These are phyloP conservation scores for Thelaira solivaga DNA, from an alignment of 2,888 invertebrate genomes.

Conservation along the genomic window DNA sequence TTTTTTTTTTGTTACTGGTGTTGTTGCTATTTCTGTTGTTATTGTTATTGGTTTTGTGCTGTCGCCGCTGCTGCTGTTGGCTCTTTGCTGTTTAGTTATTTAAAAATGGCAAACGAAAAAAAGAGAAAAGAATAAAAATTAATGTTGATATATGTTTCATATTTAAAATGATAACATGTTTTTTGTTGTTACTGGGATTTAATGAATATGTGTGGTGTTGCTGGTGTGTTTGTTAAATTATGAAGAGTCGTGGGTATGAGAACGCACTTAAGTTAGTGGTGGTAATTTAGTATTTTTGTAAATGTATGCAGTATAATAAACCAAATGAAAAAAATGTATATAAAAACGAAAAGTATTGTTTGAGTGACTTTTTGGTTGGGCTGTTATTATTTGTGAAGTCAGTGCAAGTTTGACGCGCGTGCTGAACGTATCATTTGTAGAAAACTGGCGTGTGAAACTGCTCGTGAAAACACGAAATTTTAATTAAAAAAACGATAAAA, in stretches of 20 bases:
- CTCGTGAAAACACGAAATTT: conserved; percentile 55
- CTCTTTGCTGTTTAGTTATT: conserved; percentile 14
- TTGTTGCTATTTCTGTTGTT: neutral
- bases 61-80: neutral
- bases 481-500: conserved; percentile 31
- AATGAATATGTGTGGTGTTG: conserved; percentile 17
- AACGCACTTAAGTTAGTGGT: conserved; percentile 53
- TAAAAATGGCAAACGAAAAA: conserved; percentile 55
- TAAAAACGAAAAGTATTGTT: conserved; percentile 61
- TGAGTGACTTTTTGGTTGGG: conserved; percentile 73
- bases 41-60: conserved; percentile 21
- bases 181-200: conserved; percentile 12
- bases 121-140: conserved; percentile 59
- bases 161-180: conserved; percentile 60
- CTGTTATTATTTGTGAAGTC: conserved; percentile 75
- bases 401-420: conserved; percentile 78
- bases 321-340: conserved; percentile 62
- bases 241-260: conserved; percentile 55
- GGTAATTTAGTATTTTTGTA: conserved; percentile 25
- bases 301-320: conserved; percentile 29
- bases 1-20: conserved; percentile 1
- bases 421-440: conserved; percentile 73
- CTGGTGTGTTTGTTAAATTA: conserved; percentile 41
- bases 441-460: conserved; percentile 34
- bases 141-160: conserved; percentile 62